These are phyloP conservation scores for Synanthedon vespiformis DNA, from an alignment of 2,888 invertebrate species.

Conservation along the genomic window DNA sequence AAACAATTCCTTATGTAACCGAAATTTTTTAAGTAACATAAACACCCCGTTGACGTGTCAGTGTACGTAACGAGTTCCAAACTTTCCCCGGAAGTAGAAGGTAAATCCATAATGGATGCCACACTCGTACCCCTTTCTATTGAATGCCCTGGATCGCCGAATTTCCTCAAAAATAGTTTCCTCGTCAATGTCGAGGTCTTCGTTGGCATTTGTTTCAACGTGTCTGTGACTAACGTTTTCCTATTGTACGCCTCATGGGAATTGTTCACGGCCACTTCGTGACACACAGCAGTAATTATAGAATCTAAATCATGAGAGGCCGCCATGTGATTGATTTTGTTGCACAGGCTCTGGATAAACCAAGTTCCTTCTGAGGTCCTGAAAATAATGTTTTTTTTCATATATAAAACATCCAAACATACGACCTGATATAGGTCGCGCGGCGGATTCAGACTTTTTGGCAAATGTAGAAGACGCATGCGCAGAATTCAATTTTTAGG, in stretches of 20 bases:
- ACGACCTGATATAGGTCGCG: no score
- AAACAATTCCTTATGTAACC: slow-evolving; percentile 33
- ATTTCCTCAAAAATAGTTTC: slow-evolving; percentile 32
- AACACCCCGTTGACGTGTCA: slow-evolving; percentile 21
- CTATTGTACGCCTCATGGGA: slow-evolving; percentile 24
- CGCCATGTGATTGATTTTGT: slow-evolving; percentile 30
- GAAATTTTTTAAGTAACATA: slow-evolving; percentile 31
- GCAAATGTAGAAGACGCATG: no score
- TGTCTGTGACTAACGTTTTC: slow-evolving; percentile 22
- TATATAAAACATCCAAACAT: no score
- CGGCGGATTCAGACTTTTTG: no score
- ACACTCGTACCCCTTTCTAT: not conserved
- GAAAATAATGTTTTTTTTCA: slow-evolving; percentile 8
- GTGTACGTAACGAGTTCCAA: slow-evolving; percentile 12
- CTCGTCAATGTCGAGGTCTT: slow-evolving; percentile 36
- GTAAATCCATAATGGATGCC: not conserved
- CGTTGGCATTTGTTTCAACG: slow-evolving; percentile 38
- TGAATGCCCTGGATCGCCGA: slow-evolving; percentile 11
- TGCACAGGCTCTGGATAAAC: slow-evolving; percentile 50
- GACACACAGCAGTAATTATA: slow-evolving; percentile 42
- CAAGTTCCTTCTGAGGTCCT: slow-evolving; percentile 44
- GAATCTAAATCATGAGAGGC: slow-evolving; percentile 33
- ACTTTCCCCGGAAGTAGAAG: slow-evolving; percentile 10
- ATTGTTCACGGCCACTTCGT: slow-evolving; percentile 40
- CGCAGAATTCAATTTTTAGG: no score